These are phyloP conservation scores for Ochropleura plecta DNA, from an alignment of 2,888 invertebrate genomes.

Conservation along the genomic window DNA sequence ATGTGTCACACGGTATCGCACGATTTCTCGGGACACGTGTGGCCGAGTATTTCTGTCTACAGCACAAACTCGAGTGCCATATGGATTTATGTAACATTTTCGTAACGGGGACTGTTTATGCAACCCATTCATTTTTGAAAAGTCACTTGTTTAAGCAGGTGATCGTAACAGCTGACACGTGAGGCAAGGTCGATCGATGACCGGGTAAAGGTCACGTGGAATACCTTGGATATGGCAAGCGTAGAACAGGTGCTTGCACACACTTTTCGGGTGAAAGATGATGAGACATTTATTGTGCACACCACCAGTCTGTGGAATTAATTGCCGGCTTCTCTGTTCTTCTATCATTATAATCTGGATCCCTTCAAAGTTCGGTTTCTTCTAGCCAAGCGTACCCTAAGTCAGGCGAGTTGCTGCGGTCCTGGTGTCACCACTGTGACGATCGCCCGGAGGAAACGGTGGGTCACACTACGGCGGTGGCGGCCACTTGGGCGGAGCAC, in stretches of 20 bases:
- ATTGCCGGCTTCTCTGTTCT: no score
- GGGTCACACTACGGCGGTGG: no score
- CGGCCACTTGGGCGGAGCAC: no score
- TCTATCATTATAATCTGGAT: no score
- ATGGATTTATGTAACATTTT: slow-evolving; percentile 15
- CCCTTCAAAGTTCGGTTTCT: no score
- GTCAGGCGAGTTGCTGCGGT: no score
- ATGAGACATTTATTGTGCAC: no score
- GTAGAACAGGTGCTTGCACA: background rate
- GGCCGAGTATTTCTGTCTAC: slow-evolving; percentile 22
- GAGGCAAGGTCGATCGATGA: no score
- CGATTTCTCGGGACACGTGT: slow-evolving; percentile 24
- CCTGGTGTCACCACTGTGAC: no score
- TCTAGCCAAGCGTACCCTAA: no score
- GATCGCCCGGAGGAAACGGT: no score
- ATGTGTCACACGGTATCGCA: slow-evolving; percentile 28
- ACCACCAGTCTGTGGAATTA: no score
- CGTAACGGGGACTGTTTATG: slow-evolving; percentile 16
- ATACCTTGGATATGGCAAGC: background rate
- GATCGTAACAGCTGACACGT: background rate
- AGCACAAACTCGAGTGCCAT: slow-evolving; percentile 4
- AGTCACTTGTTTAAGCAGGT: background rate
- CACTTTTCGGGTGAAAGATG: background rate
- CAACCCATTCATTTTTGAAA: slow-evolving; percentile 33
- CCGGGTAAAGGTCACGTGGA: background rate